Conservation (phyloP, 2,113 vertebrate genomes). For the Platichthys stellatus region DNA sequence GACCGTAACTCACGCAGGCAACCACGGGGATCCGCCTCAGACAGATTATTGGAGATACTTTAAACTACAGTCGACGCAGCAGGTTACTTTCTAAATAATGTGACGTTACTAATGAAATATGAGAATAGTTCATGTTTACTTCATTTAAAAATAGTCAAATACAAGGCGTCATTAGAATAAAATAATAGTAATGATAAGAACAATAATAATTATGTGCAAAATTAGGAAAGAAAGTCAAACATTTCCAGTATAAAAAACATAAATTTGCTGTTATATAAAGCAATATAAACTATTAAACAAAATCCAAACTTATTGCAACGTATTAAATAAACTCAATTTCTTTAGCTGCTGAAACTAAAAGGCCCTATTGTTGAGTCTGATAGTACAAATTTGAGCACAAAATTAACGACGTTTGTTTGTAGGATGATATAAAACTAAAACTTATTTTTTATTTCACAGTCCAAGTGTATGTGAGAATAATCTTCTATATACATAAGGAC, state of each 20-base stretch:
- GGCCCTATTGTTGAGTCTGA: not conserved
- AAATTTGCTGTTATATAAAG: not conserved
- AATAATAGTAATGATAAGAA: slow-evolving; percentile 5
- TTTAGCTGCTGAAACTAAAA: not conserved
- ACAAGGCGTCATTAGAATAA: not conserved
- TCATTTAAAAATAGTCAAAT: not conserved
- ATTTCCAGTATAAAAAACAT: not conserved
- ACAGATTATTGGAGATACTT: slow-evolving; percentile 25
- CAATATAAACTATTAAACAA: not conserved
- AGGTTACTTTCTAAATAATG: slow-evolving; percentile 8
- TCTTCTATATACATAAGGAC: not conserved
- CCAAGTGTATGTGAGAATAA: not conserved
- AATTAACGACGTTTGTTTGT: not conserved
- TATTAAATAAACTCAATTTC: not conserved
- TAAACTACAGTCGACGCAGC: slow-evolving; percentile 24
- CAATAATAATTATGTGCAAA: slow-evolving; percentile 8
- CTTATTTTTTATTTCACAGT: not conserved
- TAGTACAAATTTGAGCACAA: not conserved
- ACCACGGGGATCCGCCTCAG: slow-evolving; percentile 24
- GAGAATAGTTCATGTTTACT: not conserved
- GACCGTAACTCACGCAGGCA: slow-evolving; percentile 51
- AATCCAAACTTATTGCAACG: not conserved
- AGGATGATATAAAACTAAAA: not conserved
- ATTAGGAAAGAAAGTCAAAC: not conserved
- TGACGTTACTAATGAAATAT: slow-evolving; percentile 11